phyloP scores from a whole-genome alignment of 1,140 invertebrate species.

The Drosophila micromelanica region DNA sequence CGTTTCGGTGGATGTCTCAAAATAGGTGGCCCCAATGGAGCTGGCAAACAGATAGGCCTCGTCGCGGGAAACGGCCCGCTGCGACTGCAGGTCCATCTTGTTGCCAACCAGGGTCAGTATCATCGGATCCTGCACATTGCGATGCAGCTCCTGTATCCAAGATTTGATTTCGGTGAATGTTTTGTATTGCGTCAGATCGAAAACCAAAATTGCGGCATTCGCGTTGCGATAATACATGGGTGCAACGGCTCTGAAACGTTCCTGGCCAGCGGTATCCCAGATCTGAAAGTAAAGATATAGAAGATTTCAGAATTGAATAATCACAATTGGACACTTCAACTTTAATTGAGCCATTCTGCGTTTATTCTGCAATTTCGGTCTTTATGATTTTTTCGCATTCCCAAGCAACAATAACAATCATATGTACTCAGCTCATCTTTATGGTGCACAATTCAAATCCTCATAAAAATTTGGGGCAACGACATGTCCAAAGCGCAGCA shows the following conservation, averaged over 20 bases:
- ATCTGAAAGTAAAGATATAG: slow-evolving; percentile 85
- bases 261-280: slow-evolving; percentile 96
- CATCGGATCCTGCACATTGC: slow-evolving; percentile 90
- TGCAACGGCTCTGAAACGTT: slow-evolving; percentile 93
- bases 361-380: slow-evolving; percentile 68
- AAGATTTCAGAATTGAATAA: slow-evolving; percentile 21
- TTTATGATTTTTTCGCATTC: slow-evolving; percentile 57
- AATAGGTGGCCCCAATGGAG: slow-evolving; percentile 93
- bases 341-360: slow-evolving; percentile 66
- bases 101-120: slow-evolving; percentile 93
- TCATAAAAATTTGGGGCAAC: slow-evolving; percentile 78
- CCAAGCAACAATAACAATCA: slow-evolving; percentile 80
- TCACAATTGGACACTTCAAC: slow-evolving; percentile 19
- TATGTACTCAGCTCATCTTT: slow-evolving; percentile 49
- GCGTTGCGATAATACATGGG: slow-evolving; percentile 97
- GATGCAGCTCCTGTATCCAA: slow-evolving; percentile 92
- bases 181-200: slow-evolving; percentile 91
- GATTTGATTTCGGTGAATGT: slow-evolving; percentile 91
- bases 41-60: slow-evolving; percentile 91
- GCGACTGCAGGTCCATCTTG: slow-evolving; percentile 90
- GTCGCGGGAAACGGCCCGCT: slow-evolving; percentile 87
- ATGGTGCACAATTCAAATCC: slow-evolving; percentile 60
- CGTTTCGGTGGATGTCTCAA: slow-evolving; percentile 92
- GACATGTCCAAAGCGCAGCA: slow-evolving; percentile 61
- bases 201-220: slow-evolving; percentile 94